Percentiles rank a stretch among this genome's conserved stretches.
Evolutionary conservation across 2,113 vertebrate species (phyloP).

Genomic region (Balaenoptera acutorostrata): DNA sequence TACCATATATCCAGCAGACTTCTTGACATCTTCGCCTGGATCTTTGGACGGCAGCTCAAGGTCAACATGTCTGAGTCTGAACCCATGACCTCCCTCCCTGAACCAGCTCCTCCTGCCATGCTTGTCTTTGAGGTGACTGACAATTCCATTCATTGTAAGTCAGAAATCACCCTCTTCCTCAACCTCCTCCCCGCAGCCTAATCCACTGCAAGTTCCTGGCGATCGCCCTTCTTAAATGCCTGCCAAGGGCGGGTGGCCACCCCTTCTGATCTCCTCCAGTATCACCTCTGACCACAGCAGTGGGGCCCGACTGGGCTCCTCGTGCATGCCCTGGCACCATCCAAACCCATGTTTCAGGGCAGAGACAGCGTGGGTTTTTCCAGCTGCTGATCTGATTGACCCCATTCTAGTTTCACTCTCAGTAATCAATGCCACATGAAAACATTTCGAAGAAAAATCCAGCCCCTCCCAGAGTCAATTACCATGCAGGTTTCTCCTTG

Average conservation of each 20-base stretch:
- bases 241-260: neutral
- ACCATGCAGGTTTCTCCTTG: neutral
- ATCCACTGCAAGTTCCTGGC: neutral
- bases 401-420: neutral
- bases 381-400: neutral
- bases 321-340: rapidly evolving
- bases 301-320: neutral
- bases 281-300: neutral
- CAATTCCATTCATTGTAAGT: neutral
- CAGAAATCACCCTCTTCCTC: neutral
- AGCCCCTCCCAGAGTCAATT: neutral
- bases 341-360: neutral
- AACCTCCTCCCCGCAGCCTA: neutral
- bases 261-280: neutral
- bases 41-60: neutral
- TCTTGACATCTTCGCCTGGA: neutral
- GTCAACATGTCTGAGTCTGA: neutral
- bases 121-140: neutral
- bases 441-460: neutral
- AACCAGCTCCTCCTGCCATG: neutral
- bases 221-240: neutral
- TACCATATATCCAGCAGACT: neutral
- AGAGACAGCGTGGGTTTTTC: neutral
- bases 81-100: neutral
- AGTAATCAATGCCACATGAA: neutral